Conservation (phyloP, 2,888 invertebrate species). For the Trilocha varians region DNA sequence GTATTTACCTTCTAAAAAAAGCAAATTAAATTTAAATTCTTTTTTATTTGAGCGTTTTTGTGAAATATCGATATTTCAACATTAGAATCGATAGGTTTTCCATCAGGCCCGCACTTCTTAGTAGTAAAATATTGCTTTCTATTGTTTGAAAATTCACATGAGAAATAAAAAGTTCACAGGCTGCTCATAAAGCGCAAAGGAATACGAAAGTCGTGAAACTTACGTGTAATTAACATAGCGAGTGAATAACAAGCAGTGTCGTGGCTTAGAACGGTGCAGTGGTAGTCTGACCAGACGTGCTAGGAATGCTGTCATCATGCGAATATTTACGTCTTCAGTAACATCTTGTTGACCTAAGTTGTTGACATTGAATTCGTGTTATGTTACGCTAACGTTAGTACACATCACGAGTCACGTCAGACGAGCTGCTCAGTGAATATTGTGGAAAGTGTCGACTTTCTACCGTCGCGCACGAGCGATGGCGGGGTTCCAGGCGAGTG, state of each 20-base stretch:
- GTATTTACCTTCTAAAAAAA: no score
- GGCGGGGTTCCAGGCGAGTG: slow-evolving; percentile 55
- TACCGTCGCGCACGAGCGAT: slow-evolving; percentile 32
- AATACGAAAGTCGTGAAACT: not conserved
- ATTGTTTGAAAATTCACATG: not conserved
- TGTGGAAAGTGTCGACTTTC: slow-evolving; percentile 26
- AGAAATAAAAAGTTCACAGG: not conserved
- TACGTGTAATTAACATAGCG: no score
- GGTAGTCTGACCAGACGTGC: no score
- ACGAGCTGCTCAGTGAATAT: slow-evolving; percentile 19
- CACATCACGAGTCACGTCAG: slow-evolving; percentile 17
- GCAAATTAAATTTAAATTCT: no score
- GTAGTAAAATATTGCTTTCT: not conserved
- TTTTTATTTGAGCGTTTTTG: no score
- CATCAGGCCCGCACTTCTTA: slow-evolving; percentile 10
- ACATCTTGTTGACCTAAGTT: no score
- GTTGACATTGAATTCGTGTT: slow-evolving; percentile 25
- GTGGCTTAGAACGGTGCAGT: no score
- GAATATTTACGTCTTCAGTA: slow-evolving; percentile 11
- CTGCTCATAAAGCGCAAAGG: not conserved
- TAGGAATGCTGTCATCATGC: slow-evolving; percentile 26
- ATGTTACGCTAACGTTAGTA: slow-evolving; percentile 23
- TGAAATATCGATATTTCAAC: no score
- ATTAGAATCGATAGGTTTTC: no score
- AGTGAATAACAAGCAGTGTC: no score